These are phyloP conservation scores for Lemur catta DNA, from an alignment of 2,797 vertebrate species.

Conservation along the genomic window DNA sequence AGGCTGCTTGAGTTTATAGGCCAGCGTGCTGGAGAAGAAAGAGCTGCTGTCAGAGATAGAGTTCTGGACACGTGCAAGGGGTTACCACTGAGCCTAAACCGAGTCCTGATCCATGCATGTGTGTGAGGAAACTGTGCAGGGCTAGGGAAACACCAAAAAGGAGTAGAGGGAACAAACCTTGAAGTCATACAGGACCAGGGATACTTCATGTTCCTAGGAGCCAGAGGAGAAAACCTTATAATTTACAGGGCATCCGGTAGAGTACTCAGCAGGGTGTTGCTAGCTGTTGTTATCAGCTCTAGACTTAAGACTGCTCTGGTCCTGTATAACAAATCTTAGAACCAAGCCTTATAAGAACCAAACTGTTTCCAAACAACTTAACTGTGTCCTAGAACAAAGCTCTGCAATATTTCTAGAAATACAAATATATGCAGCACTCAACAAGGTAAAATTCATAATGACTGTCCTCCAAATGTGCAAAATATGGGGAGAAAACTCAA, in stretches of 20 bases:
- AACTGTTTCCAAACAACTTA: slow-evolving; percentile 1
- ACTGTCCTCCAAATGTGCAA: not conserved
- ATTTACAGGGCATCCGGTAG: not conserved
- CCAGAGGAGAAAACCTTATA: not conserved
- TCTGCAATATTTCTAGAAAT: slow-evolving; percentile 19
- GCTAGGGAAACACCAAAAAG: not conserved
- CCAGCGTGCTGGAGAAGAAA: no score
- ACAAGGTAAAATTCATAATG: not conserved
- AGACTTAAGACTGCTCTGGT: not conserved
- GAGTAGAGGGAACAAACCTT: not conserved
- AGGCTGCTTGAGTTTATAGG: not conserved
- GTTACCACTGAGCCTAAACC: not conserved
- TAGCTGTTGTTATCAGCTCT: not conserved
- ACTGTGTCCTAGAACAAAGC: not conserved
- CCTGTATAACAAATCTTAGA: not conserved
- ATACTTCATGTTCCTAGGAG: not conserved
- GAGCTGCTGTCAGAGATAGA: not conserved
- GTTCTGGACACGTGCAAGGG: not conserved
- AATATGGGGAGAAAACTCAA: not conserved
- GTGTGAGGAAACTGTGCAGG: not conserved
- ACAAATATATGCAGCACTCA: not conserved
- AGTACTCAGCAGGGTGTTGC: not conserved
- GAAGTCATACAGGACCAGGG: not conserved
- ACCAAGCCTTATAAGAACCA: not conserved
- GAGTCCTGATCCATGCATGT: not conserved